Percentiles rank a stretch among this genome's conserved stretches.
phyloP scores from a whole-genome alignment of 2,113 vertebrate genomes.

The Catharus bicknelli region DNA sequence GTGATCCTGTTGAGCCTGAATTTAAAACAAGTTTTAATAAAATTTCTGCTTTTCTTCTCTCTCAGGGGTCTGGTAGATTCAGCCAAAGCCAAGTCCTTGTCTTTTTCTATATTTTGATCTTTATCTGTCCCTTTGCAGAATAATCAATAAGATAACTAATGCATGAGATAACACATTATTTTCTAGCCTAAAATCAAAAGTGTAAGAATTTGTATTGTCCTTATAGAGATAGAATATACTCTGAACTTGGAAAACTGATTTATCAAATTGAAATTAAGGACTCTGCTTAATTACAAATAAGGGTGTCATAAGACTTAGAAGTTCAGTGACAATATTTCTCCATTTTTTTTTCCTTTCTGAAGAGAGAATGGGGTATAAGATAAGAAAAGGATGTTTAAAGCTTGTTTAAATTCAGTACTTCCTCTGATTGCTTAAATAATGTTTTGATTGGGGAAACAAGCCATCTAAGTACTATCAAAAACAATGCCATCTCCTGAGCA shows the following conservation, averaged over 20 bases:
- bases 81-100: background rate
- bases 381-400: background rate
- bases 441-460: background rate
- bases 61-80: background rate
- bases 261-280: background rate
- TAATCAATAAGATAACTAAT: background rate
- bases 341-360: background rate
- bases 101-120: background rate
- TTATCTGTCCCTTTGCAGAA: background rate
- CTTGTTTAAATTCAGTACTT: background rate
- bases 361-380: background rate
- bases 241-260: background rate
- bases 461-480: background rate
- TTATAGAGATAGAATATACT: background rate
- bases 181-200: background rate
- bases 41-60: background rate
- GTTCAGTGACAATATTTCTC: background rate
- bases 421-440: background rate
- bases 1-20: background rate
- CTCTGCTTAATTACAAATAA: background rate
- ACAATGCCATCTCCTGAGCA: background rate
- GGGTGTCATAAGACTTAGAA: background rate
- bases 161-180: background rate
- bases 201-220: background rate
- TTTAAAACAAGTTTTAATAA: background rate